Conservation (phyloP, 1,140 invertebrate genomes). For the Ceratina calcarata region DNA sequence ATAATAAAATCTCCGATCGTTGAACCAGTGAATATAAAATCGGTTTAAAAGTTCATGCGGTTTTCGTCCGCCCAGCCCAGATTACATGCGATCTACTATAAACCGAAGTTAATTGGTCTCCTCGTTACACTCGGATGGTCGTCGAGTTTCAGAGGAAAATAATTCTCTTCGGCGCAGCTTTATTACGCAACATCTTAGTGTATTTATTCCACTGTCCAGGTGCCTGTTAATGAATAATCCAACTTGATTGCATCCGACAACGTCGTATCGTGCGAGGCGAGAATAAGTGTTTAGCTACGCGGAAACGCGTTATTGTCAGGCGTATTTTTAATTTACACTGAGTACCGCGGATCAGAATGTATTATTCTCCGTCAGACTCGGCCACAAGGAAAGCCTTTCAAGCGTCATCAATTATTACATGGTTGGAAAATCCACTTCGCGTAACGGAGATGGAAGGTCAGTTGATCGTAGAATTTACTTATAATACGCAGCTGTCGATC, state of each 20-base stretch:
- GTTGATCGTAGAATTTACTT: conserved; percentile 40
- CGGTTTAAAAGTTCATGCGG: too few species aligned
- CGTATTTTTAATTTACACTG: conserved; percentile 16
- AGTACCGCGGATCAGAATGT: conserved; percentile 1
- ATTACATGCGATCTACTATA: too few species aligned
- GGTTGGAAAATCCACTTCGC: conserved; percentile 45
- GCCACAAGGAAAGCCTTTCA: conserved; percentile 38
- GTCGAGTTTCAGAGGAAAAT: too few species aligned
- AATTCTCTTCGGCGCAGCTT: too few species aligned
- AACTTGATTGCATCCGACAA: too few species aligned
- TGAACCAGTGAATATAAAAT: conserved; percentile 37
- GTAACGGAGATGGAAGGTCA: conserved; percentile 27
- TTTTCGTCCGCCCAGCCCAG: too few species aligned
- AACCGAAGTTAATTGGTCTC: too few species aligned
- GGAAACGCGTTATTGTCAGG: conserved; percentile 5
- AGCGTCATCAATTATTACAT: conserved; percentile 51
- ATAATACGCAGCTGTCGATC: conserved; percentile 44
- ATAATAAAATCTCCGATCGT: conserved; percentile 55
- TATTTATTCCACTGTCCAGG: too few species aligned
- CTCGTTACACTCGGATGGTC: too few species aligned
- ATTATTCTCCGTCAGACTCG: conserved; percentile 20
- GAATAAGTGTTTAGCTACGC: neutral
- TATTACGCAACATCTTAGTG: too few species aligned
- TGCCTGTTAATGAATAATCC: too few species aligned
- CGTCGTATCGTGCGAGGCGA: neutral